Evolutionary conservation across 2,113 vertebrate genomes (phyloP), one percentile per base, ranked within the genome.

Genomic region (Sebastes fasciatus): DNA sequence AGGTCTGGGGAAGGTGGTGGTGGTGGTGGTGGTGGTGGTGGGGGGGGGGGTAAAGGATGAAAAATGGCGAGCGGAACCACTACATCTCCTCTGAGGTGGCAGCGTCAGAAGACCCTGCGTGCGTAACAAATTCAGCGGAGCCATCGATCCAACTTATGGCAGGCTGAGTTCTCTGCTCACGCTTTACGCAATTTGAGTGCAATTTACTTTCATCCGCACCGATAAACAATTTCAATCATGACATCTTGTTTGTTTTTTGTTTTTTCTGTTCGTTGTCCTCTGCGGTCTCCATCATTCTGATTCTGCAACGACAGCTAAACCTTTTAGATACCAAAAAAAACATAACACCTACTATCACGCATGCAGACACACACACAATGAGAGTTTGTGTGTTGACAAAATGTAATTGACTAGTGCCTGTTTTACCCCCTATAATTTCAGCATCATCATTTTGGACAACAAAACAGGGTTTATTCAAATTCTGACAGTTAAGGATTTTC

Each of bases 201-300:
- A 93, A 95, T 95, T 95, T 92, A 80, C 83, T 92, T 94, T 92
- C 72, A 93, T 93, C 83, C 90, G 89, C 90, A 85, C 90, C 84
- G 26, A 93, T 93, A 92, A 93, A 85, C 92, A 93, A 93, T 95
- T 94, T 94, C 77, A 83, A 73, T 92, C 87, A 86, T 77, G 80
- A 82, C 88, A 74, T 92, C 80, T 89, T 91, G 85, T 86, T 90
- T 90, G 74, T 86, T 77, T 76, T 84, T 77, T 76, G 52, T 73
- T 84, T 67, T 75, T 73, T 71, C 49, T 73, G 57, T 66, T 76
- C 60, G n/a, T 86, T 86, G 82, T 88, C 78, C 79, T 82, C 74
- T 79, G 73, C 63, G 5, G 51, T 84, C 67, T 45, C 46, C 17
- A 10, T 84, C 62, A 68, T 63, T 86, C 62, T 82, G 55, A 74